Percentiles rank a stretch among this genome's conserved stretches.
These are phyloP conservation scores for Ischnura elegans DNA, from an alignment of 2,888 invertebrate genomes.

Conservation along the genomic window DNA sequence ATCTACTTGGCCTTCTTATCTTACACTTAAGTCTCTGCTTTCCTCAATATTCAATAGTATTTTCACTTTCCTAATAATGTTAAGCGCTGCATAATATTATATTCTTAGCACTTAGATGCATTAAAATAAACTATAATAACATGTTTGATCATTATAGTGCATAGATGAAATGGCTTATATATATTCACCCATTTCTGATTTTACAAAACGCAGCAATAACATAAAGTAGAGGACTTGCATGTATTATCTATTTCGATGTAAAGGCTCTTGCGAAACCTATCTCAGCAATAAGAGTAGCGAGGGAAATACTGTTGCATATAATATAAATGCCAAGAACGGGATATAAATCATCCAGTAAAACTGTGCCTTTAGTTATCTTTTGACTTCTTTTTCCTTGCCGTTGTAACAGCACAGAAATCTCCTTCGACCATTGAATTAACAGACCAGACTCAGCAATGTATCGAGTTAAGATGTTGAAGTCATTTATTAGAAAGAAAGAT, in stretches of 20 bases:
- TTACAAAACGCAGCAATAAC: too few relatives aligned
- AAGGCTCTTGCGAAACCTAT: background rate
- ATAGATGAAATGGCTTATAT: too few relatives aligned
- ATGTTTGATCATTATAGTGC: too few relatives aligned
- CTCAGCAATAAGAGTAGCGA: background rate
- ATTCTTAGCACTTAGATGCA: too few relatives aligned
- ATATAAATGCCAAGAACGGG: background rate
- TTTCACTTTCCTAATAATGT: too few relatives aligned
- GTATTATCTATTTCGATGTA: background rate
- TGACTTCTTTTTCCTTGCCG: background rate
- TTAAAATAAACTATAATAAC: too few relatives aligned
- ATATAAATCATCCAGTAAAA: background rate
- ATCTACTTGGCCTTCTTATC: too few relatives aligned
- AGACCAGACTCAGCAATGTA: background rate
- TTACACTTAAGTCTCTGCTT: too few relatives aligned
- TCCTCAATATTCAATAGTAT: too few relatives aligned
- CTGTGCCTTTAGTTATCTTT: background rate
- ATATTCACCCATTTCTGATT: too few relatives aligned
- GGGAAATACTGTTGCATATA: background rate
- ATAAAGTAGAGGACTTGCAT: too few relatives aligned
- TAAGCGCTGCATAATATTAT: too few relatives aligned
- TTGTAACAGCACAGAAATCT: background rate
- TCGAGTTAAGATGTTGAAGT: background rate
- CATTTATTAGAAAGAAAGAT: background rate
- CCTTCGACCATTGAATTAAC: background rate